Evolutionary conservation across 2,888 invertebrate species (phyloP).

Genomic region (Reticulitermes lucifugus): DNA sequence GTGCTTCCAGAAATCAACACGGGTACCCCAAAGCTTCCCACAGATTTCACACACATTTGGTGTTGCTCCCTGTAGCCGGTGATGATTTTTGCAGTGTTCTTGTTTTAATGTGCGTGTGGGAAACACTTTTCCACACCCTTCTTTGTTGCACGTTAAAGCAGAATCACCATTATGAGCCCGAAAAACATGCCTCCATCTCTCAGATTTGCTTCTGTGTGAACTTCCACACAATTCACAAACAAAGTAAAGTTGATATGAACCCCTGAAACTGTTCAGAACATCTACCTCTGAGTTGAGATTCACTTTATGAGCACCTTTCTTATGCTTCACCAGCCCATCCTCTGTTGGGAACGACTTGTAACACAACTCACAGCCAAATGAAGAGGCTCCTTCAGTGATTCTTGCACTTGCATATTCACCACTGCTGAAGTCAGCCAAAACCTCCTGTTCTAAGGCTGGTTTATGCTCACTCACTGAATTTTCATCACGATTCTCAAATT

Average conservation of each 20-base stretch:
- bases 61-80: conserved; percentile 57
- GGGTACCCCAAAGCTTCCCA: conserved; percentile 65
- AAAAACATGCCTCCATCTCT: conserved; percentile 66
- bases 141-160: conserved; percentile 61
- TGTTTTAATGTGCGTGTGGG: conserved; percentile 63
- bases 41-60: conserved; percentile 65
- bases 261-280: conserved; percentile 52
- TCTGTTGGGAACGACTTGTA: conserved; percentile 64
- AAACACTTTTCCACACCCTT: conserved; percentile 63
- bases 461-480: not conserved
- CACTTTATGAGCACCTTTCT: conserved; percentile 60
- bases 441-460: not conserved
- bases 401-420: not conserved
- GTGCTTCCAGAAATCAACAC: conserved; percentile 67
- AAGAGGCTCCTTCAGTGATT: conserved; percentile 57
- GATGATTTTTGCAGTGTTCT: conserved; percentile 63
- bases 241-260: conserved; percentile 62
- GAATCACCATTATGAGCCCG: conserved; percentile 62
- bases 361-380: conserved; percentile 63
- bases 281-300: conserved; percentile 14
- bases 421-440: not conserved
- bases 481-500: conserved; percentile 35
- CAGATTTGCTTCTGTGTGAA: conserved; percentile 65
- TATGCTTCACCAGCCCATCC: conserved; percentile 65
- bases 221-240: conserved; percentile 66